These are phyloP conservation scores for Delphinus delphis DNA, from an alignment of 2,113 vertebrate species.

Conservation along the genomic window DNA sequence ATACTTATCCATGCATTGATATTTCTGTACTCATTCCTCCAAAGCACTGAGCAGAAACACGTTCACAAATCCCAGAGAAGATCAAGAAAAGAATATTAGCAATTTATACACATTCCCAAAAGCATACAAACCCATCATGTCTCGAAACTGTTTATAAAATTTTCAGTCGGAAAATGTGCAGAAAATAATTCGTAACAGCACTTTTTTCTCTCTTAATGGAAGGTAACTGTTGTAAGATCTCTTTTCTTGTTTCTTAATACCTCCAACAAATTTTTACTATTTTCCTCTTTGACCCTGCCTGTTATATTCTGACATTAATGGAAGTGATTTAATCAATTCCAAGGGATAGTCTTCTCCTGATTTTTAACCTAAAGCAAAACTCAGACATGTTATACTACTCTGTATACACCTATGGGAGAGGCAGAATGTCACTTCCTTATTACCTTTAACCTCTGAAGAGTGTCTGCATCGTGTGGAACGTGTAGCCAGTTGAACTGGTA, in stretches of 20 bases:
- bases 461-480: not conserved
- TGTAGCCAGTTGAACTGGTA: constrained; percentile 58
- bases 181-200: constrained; percentile 4
- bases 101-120: not conserved
- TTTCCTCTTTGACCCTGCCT: not conserved
- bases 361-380: constrained; percentile 41
- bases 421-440: constrained; percentile 53
- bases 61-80: not conserved
- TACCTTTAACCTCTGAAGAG: constrained; percentile 47
- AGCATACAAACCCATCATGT: not conserved
- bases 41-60: not conserved
- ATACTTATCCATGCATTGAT: not conserved
- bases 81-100: not conserved
- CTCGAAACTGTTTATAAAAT: not conserved
- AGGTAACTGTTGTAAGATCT: not conserved
- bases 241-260: not conserved
- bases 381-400: not conserved
- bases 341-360: not conserved
- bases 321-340: not conserved
- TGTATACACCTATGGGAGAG: constrained; percentile 43
- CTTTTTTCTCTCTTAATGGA: constrained; percentile 18
- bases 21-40: not conserved
- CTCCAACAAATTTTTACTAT: not conserved
- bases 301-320: not conserved
- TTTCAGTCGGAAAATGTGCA: not conserved